These are phyloP conservation scores for Oceanodroma leucorhoa DNA, from an alignment of 2,797 vertebrate genomes.

Conservation along the genomic window DNA sequence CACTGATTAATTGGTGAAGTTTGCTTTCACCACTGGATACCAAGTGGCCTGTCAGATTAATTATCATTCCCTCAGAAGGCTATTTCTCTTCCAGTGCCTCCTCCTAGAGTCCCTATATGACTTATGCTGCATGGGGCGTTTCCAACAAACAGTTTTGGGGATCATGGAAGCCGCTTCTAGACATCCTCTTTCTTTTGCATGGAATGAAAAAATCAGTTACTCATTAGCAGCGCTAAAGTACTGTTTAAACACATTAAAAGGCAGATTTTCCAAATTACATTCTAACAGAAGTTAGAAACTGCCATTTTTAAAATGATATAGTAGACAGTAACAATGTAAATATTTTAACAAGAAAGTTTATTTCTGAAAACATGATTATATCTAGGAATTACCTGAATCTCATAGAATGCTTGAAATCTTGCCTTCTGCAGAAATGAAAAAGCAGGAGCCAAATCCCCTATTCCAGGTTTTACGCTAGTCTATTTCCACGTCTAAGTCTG, in stretches of 20 bases:
- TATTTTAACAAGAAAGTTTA: not conserved
- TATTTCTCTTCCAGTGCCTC: not conserved
- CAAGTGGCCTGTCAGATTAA: conserved; percentile 16
- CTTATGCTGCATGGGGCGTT: not conserved
- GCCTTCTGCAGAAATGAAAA: not conserved
- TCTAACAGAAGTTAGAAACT: not conserved
- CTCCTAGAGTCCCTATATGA: not conserved
- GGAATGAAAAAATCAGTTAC: not conserved
- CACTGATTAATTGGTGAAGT: conserved; percentile 24
- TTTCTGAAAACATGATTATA: not conserved
- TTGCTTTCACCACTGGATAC: conserved; percentile 5
- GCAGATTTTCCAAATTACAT: not conserved
- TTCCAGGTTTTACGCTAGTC: not conserved
- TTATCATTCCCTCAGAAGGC: not conserved
- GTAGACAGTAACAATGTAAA: not conserved
- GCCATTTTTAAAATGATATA: not conserved
- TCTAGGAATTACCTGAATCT: not conserved
- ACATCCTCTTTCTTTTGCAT: not conserved
- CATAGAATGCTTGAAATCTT: not conserved
- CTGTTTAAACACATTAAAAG: not conserved
- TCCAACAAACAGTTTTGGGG: not conserved
- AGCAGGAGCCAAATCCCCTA: not conserved
- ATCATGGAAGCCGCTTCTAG: not conserved
- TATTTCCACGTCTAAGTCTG: not conserved
- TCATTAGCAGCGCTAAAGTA: not conserved